Conservation (phyloP, 53 echinoderm and acorn worm genomes). For the Zoroaster sp. region DNA sequence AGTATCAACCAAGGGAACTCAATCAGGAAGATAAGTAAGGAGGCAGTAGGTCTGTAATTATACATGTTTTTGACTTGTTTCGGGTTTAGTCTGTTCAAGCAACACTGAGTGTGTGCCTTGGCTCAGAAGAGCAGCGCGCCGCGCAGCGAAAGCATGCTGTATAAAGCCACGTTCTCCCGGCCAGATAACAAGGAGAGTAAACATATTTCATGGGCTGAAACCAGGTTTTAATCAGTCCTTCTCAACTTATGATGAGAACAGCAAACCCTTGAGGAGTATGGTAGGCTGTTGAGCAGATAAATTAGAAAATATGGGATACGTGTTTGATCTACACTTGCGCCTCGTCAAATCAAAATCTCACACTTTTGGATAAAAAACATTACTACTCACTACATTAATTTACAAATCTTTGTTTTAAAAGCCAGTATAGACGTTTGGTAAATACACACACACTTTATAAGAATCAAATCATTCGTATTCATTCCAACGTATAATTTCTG, state of each 20-base stretch:
- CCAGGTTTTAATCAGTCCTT: conserved; percentile 40
- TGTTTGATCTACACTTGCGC: not conserved
- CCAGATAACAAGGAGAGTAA: conserved; percentile 41
- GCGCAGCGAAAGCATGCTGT: not conserved
- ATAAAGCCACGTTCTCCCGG: conserved; percentile 12
- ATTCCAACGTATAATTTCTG: too few species aligned
- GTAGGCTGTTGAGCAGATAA: not conserved
- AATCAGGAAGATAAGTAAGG: not conserved
- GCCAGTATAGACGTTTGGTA: too few species aligned
- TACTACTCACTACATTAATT: too few species aligned
- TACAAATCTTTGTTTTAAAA: too few species aligned
- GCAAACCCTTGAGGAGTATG: conserved; percentile 24
- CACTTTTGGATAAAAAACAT: not conserved
- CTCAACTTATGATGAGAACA: conserved; percentile 4
- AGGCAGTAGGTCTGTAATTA: not conserved
- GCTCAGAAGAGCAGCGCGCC: not conserved
- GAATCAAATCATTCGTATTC: too few species aligned
- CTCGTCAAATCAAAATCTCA: not conserved
- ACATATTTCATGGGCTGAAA: conserved; percentile 32
- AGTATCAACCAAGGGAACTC: not conserved
- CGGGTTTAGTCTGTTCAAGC: not conserved
- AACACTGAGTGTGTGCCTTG: not conserved
- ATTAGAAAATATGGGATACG: not conserved
- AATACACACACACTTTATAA: too few species aligned
- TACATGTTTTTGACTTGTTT: not conserved